These are phyloP conservation scores for Crotalus helleri DNA, from an alignment of 2,113 vertebrate species.

Conservation along the genomic window DNA sequence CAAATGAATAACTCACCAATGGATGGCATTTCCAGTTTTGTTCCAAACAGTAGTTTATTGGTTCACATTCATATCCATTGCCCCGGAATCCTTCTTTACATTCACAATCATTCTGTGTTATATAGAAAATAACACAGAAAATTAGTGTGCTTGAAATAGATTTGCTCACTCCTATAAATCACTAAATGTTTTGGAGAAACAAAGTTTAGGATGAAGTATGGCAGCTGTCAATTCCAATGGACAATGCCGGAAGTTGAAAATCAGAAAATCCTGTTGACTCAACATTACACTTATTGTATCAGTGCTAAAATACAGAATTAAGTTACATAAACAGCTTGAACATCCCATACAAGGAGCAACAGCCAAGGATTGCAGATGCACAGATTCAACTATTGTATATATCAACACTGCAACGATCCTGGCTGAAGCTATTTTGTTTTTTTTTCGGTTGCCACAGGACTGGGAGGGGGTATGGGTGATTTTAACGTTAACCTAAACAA, in stretches of 20 bases:
- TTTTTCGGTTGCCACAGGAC: too few species aligned
- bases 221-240: background rate
- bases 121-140: conserved; percentile 20
- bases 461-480: too few species aligned
- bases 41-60: conserved; percentile 78
- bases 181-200: background rate
- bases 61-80: conserved; percentile 80
- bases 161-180: background rate
- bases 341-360: background rate
- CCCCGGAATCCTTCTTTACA: conserved; percentile 85
- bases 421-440: too few species aligned
- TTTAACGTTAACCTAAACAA: too few species aligned
- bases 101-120: conserved; percentile 80
- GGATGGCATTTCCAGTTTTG: conserved; percentile 80
- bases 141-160: background rate
- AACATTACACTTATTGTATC: background rate
- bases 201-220: background rate
- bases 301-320: background rate
- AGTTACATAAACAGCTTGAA: background rate
- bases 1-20: conserved; percentile 74
- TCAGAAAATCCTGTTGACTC: background rate
- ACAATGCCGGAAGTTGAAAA: background rate
- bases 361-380: background rate
- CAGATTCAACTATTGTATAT: background rate
- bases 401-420: too few species aligned